Evolutionary conservation across 1,140 invertebrate genomes (phyloP).

Genomic region (Atta texana): DNA sequence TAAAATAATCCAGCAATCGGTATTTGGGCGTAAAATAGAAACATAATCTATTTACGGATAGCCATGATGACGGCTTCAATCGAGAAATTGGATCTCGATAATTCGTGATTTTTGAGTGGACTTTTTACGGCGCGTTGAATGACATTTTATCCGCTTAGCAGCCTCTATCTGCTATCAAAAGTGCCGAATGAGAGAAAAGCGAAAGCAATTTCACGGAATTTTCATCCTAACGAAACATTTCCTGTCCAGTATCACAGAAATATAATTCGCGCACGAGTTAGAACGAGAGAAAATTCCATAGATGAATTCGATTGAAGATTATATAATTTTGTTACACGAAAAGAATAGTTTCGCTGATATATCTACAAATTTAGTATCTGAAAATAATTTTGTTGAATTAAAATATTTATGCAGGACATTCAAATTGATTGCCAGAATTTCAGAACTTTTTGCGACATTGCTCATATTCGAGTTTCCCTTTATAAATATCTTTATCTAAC

Average conservation of each 20-base stretch:
- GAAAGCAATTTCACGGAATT: constrained; percentile 48
- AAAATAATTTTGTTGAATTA: no score
- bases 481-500: no score
- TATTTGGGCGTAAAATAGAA: constrained; percentile 18
- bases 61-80: constrained; percentile 11
- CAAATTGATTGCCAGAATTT: no score
- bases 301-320: no score
- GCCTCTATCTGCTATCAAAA: constrained; percentile 11
- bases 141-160: not conserved
- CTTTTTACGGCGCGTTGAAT: constrained; percentile 38
- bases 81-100: constrained; percentile 73
- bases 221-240: constrained; percentile 26
- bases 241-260: not conserved
- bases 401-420: no score
- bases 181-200: not conserved
- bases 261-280: not conserved
- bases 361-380: no score
- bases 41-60: constrained; percentile 37
- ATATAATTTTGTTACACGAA: not conserved
- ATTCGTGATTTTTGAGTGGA: constrained; percentile 64
- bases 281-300: not conserved
- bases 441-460: no score
- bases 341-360: not conserved
- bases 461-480: no score
- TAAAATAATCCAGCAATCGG: constrained; percentile 29